Conservation (phyloP, 1,140 invertebrate species). For the Octopus sinensis region DNA sequence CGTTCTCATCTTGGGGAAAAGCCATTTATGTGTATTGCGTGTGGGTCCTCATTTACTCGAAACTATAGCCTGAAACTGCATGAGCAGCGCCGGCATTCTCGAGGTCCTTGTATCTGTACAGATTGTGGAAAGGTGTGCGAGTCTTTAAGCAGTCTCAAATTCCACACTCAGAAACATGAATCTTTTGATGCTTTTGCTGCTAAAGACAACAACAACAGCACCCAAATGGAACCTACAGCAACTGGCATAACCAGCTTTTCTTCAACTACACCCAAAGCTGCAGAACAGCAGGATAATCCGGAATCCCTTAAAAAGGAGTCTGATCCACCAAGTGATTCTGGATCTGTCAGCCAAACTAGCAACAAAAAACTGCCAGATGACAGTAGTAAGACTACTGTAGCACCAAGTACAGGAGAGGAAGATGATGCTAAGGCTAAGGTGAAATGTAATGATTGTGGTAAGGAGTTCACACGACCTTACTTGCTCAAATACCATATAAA, state of each 20-base stretch:
- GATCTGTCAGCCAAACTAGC: conserved; percentile 11
- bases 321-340: background rate
- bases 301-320: conserved; percentile 45
- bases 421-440: conserved; percentile 37
- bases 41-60: conserved; percentile 62
- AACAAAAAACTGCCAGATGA: conserved; percentile 13
- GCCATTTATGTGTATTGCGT: conserved; percentile 62
- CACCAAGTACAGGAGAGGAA: conserved; percentile 16
- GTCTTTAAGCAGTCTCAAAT: conserved; percentile 35
- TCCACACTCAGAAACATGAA: conserved; percentile 56
- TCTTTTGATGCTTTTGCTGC: conserved; percentile 73
- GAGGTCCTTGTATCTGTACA: conserved; percentile 60
- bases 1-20: conserved; percentile 50
- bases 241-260: conserved; percentile 41
- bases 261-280: background rate
- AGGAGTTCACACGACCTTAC: conserved; percentile 44
- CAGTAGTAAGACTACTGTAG: conserved; percentile 16
- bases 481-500: conserved; percentile 57
- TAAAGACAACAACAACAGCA: conserved; percentile 73
- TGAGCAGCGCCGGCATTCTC: conserved; percentile 57
- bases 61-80: conserved; percentile 60
- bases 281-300: conserved; percentile 23
- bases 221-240: conserved; percentile 56
- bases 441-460: conserved; percentile 45
- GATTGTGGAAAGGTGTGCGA: conserved; percentile 56